Base-by-base conservation (phyloP, 2,797 vertebrate species). In the Eidolon dupreanum region DNA sequence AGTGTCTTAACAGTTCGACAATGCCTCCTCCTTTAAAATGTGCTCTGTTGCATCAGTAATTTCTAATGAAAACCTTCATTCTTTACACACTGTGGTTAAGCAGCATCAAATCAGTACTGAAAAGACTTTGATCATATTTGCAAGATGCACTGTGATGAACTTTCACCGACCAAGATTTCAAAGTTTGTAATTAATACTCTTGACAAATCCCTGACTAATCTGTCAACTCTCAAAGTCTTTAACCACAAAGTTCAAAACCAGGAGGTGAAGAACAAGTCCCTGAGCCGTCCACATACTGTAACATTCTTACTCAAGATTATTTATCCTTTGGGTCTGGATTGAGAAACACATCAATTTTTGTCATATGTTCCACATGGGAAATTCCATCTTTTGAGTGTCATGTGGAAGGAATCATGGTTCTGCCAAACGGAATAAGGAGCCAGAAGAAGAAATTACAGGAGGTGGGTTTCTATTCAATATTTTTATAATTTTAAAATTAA, bases 121-220 rank as follows among this genome's bases (percentile, higher is more conserved):
- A 94, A 97, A 96, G 83, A 92, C 97, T 98, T 97, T 97, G 96
- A 95, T 98, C 96, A 82, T 79, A 94, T 97, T 97, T 92, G 87
- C 93, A 95, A 97, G 93, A 96, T 97, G 92, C 73, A 78, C 75
- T 38, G 28, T 66, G 92, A 96, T 97, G 96, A 97, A 97, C 97
- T 98, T 97, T 97, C 97, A 86, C 92, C 95, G 78, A 91, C 96
- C 90, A 95, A 90, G 95, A 94, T 96, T 92, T 97, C 95, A 68
- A 93, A 68, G 95, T 96, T 86, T 90, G 74, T 96, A 95, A 98
- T 96, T 97, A 97, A 96, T 96, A 93, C 96, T 97, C 95, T 96
- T 85, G 95, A 96, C 95, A 97, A 94, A 83, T 96, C 92, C 90
- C 92, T 97, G 96, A 96, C 91, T 97, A 88, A 96, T 95, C 97